Base-by-base conservation (phyloP, 2,888 invertebrate genomes). In the Parnassius mnemosyne region DNA sequence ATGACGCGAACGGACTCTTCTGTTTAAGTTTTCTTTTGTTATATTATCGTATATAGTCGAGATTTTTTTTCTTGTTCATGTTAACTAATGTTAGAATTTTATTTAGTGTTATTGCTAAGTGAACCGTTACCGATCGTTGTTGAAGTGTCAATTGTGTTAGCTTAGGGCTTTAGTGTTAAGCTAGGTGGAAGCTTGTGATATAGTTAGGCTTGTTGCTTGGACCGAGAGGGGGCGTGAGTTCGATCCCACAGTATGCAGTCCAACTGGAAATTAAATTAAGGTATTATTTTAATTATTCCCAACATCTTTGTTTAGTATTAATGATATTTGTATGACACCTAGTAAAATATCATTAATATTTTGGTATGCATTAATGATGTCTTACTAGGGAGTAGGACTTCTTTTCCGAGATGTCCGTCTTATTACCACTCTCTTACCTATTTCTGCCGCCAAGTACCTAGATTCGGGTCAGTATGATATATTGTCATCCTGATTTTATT, bases 141-240 rank as follows among this genome's bases (percentile, higher is more conserved):
- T 84, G 76, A 80, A 79, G 81, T 83, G 83, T 88, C 85, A 85
- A 85, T 88, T 87, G 87, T 89, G 87, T 87, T 87, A 88, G 83
- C 34, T 74, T 84, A 81, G 79, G 71, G 85, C 83, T 82, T 85
- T 89, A 90, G 89, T 85, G 79, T 79, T 85, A 85, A 87, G 89
- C 88, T 89, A 89, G 89, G 87, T 87, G 85, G 86, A 84, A 87
- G 89, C 89, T 89, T 89, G 89, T 90, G 88, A 90, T 89, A 89
- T 85, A 85, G 83, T 76, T 87, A 86, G 77, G 75, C 71, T 73
- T 70, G 71, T 77, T 68, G 73, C 71, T 69, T 79, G 81, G 83
- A 78, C 80, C 80, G 70, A 76, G 79, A 76, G 79, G 80, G 84
- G 83, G 78, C 63, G 49, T 49, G 73, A 73, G 75, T 66, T 70